Conservation (phyloP, 2,113 vertebrate species). For the Mesembrinibis cayennensis region DNA sequence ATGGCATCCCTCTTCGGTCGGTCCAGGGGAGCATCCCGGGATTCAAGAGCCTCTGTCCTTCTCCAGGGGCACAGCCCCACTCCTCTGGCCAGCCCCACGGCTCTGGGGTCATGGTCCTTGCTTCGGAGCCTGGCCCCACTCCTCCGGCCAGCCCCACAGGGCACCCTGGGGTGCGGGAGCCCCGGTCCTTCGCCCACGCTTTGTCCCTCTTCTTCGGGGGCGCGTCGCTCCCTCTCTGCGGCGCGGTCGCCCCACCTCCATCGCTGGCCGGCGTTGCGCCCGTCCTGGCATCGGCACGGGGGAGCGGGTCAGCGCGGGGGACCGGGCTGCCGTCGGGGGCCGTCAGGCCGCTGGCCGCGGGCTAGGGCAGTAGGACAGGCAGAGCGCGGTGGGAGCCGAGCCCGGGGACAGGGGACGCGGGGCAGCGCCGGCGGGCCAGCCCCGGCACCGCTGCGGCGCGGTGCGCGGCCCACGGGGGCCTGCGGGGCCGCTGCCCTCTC, state of each 20-base stretch:
- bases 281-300: slow-evolving; percentile 12
- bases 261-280: background rate
- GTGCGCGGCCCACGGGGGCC: rapidly evolving
- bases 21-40: background rate
- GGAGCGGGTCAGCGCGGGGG: background rate
- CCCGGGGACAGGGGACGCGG: background rate
- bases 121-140: background rate
- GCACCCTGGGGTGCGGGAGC: background rate
- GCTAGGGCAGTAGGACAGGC: slow-evolving; percentile 30
- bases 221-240: background rate
- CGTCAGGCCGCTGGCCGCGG: slow-evolving; percentile 27
- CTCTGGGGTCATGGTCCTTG: background rate
- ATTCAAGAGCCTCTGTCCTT: slow-evolving; percentile 2
- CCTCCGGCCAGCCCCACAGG: background rate
- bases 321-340: background rate
- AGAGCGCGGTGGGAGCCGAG: background rate
- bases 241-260: background rate
- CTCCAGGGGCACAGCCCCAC: slow-evolving; percentile 8
- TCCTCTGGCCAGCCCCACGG: slow-evolving; percentile 18
- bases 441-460: background rate
- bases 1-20: background rate
- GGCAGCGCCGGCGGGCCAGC: background rate
- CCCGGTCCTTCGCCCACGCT: background rate
- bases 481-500: background rate
- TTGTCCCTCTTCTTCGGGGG: slow-evolving; percentile 26